phyloP scores from a whole-genome alignment of 2,888 invertebrate genomes.

The Microplitis deprimator region DNA sequence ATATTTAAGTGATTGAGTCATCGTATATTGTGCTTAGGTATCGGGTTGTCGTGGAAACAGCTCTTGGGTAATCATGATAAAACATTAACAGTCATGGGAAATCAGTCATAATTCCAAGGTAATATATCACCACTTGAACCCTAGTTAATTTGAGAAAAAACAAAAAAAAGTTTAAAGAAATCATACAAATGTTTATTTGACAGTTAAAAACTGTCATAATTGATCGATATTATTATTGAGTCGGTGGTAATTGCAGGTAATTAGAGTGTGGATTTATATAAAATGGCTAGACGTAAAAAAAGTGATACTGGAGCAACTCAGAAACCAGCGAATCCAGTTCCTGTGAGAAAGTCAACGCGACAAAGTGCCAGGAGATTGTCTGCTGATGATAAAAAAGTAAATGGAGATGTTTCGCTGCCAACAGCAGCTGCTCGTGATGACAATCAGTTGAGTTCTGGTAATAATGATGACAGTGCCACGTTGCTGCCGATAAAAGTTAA shows the following conservation, averaged over 20 bases:
- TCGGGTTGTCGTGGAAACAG: conserved; percentile 33
- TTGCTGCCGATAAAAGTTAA: conserved; percentile 32
- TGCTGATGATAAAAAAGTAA: conserved; percentile 60
- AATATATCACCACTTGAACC: neutral
- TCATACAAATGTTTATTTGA: no score
- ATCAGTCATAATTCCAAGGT: neutral
- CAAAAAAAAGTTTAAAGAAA: no score
- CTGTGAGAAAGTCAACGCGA: conserved; percentile 66
- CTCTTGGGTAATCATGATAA: conserved; percentile 2
- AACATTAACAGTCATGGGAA: conserved; percentile 10
- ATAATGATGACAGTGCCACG: conserved; percentile 50
- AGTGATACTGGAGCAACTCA: conserved; percentile 60
- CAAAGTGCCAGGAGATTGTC: conserved; percentile 67
- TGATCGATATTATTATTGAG: neutral
- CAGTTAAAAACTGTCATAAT: no score
- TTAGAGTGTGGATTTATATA: conserved; percentile 21
- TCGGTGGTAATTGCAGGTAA: neutral
- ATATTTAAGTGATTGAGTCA: neutral
- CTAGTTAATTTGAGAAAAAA: neutral
- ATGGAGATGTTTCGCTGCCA: conserved; percentile 58
- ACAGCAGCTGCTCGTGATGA: neutral
- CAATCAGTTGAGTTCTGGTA: conserved; percentile 42
- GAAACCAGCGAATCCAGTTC: conserved; percentile 59
- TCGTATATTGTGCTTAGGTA: conserved; percentile 19
- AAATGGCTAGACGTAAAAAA: conserved; percentile 66